Percentiles rank a stretch among this genome's conserved stretches.
phyloP scores from a whole-genome alignment of 2,113 vertebrate species.

The Columba livia region DNA sequence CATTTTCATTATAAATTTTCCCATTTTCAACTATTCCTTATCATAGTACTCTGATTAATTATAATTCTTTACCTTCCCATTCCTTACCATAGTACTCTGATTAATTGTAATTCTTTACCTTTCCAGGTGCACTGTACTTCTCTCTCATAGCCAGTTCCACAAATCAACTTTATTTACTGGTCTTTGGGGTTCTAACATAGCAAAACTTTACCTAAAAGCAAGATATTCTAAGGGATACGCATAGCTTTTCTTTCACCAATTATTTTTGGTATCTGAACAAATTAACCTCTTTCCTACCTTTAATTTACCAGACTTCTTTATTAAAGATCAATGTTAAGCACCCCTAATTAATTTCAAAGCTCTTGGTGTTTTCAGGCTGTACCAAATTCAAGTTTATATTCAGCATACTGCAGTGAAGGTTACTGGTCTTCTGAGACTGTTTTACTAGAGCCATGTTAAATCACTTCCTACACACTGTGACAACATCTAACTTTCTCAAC shows the following conservation, averaged over 20 bases:
- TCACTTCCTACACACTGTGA: background rate
- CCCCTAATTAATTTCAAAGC: background rate
- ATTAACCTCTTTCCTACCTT: background rate
- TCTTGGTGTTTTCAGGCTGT: background rate
- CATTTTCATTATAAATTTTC: background rate
- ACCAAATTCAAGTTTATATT: background rate
- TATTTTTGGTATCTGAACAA: background rate
- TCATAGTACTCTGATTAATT: background rate
- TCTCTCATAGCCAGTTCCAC: background rate
- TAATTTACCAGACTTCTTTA: background rate
- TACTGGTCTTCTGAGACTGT: background rate
- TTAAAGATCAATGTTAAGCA: background rate
- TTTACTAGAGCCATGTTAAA: background rate
- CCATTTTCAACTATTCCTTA: background rate
- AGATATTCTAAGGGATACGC: background rate
- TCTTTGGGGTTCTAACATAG: background rate
- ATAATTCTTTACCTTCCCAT: background rate
- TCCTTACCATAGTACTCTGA: background rate
- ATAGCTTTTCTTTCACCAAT: background rate
- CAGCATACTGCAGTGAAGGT: background rate
- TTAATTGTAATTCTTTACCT: background rate
- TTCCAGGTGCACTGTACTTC: background rate
- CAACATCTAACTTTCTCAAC: background rate
- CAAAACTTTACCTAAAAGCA: background rate
- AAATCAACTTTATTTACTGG: background rate